Percentiles rank a stretch among this genome's conserved stretches.
phyloP scores from a whole-genome alignment of 2,113 vertebrate species.

The Phalacrocorax aristotelis region DNA sequence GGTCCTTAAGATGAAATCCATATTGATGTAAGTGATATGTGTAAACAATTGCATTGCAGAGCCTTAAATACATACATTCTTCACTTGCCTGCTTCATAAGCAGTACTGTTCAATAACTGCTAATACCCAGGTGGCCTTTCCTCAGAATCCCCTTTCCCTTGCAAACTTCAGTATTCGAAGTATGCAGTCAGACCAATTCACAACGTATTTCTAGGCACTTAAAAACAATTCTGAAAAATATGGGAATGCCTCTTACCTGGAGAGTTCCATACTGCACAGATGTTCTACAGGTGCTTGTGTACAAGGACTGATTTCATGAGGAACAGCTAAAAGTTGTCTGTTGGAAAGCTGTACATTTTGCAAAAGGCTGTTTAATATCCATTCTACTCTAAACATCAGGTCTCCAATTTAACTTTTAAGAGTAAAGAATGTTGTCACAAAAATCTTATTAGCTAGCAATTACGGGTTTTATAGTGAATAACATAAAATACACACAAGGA shows the following conservation, averaged over 20 bases:
- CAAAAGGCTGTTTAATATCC: not conserved
- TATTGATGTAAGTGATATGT: not conserved
- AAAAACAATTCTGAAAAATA: not conserved
- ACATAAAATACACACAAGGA: not conserved
- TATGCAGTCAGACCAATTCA: not conserved
- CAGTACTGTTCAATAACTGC: not conserved
- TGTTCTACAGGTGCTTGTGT: not conserved
- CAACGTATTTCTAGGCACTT: not conserved
- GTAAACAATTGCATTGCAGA: not conserved
- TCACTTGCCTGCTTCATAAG: not conserved
- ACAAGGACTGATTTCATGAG: not conserved
- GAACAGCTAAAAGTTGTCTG: not conserved
- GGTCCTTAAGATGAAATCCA: not conserved
- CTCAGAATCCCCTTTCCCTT: not conserved
- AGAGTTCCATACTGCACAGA: not conserved
- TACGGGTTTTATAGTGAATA: not conserved
- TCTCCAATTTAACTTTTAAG: not conserved
- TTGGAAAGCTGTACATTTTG: not conserved
- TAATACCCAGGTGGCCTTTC: not conserved
- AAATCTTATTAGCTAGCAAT: not conserved
- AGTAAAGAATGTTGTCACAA: not conserved
- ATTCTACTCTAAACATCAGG: not conserved
- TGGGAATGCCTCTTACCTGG: not conserved
- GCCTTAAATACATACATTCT: not conserved
- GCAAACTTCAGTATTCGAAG: not conserved